phyloP scores from a whole-genome alignment of 2,113 vertebrate genomes.

The Psittacula cyanocephala region DNA sequence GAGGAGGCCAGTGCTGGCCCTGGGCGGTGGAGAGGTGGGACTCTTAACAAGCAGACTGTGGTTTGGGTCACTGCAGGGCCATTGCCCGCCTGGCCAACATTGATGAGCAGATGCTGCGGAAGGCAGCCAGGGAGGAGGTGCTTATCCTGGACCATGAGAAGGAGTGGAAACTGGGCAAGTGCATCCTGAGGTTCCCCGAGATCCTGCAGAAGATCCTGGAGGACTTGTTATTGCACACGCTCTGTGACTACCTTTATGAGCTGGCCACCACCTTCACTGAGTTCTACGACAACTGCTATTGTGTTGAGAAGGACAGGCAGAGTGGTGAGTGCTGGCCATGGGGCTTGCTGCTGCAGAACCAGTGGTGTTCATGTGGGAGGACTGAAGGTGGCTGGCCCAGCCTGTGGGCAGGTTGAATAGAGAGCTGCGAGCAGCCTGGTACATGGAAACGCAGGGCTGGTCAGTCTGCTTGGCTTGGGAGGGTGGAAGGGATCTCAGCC shows the following conservation, averaged over 20 bases:
- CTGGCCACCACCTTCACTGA: conserved; percentile 97
- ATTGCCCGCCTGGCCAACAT: conserved; percentile 91
- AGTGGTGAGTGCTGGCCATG: conserved; percentile 78
- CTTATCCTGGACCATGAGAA: conserved; percentile 91
- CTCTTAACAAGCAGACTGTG: neutral
- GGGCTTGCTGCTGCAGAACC: neutral
- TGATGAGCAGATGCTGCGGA: conserved; percentile 80
- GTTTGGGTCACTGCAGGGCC: conserved; percentile 73
- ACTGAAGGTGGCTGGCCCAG: neutral
- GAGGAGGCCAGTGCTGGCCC: neutral
- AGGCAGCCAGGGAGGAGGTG: conserved; percentile 82
- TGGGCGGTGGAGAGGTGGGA: neutral
- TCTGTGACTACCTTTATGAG: conserved; percentile 97
- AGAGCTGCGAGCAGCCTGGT: neutral
- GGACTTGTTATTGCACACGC: conserved; percentile 89
- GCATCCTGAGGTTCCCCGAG: conserved; percentile 93
- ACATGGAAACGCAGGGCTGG: neutral
- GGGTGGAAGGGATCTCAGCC: accelerated
- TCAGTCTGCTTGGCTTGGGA: neutral
- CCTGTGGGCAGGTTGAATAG: neutral
- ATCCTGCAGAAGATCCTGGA: conserved; percentile 94
- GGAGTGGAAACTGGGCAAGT: conserved; percentile 95
- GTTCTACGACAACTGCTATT: conserved; percentile 98
- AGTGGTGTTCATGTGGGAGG: neutral
- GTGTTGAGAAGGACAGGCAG: conserved; percentile 94